Evolutionary conservation across 2,888 invertebrate species (phyloP), one percentile per base, ranked within the genome.

Genomic region (Fragum whitleyi): DNA sequence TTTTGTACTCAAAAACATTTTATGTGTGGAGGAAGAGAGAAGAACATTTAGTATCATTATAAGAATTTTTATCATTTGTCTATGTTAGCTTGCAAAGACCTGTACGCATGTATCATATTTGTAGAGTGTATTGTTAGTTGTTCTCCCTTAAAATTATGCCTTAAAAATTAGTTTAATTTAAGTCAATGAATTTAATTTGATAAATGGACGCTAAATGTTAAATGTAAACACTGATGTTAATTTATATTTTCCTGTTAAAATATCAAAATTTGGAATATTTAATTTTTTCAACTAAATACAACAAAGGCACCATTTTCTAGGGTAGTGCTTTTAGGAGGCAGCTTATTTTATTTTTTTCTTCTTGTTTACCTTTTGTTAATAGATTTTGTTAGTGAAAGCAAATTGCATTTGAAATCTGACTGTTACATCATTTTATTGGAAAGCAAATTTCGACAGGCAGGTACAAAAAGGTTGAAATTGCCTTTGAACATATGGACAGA

Each of bases 51-150:
- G 65, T 65, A 36, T 65, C 65, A 65, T 65, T 61, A 29, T 61
- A n/a, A 29, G 29, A 61, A 32, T 61, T 65, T n/a, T 36, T 62
- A 21, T 65, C 65, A 65, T 26, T 23, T 65, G 29, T 39, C 65
- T 21, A 65, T 23, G 23, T 65, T 65, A 65, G 65, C 65, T 65
- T 26, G 65, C 65, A 65, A 36, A 65, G 29, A 65, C 65, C n/a
- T 65, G 65, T 65, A 65, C 26, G 65, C 42, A 42, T 65, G 26
- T 65, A 65, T 65, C 65, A 65, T 65, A 39, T 21, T 65, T 39
- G 47, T 47, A 47, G 47, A 47, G 47, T 47, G 47, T 47, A 42
- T 36, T 65, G 42, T 65, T 65, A 19, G 65, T 65, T 36, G 65
- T 65, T 21, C 21, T 39, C 32, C 42, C 65, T 14, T 65, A 65